Base-by-base conservation (phyloP, 2,888 invertebrate species). In the Caenorhabditis zanzibari region DNA sequence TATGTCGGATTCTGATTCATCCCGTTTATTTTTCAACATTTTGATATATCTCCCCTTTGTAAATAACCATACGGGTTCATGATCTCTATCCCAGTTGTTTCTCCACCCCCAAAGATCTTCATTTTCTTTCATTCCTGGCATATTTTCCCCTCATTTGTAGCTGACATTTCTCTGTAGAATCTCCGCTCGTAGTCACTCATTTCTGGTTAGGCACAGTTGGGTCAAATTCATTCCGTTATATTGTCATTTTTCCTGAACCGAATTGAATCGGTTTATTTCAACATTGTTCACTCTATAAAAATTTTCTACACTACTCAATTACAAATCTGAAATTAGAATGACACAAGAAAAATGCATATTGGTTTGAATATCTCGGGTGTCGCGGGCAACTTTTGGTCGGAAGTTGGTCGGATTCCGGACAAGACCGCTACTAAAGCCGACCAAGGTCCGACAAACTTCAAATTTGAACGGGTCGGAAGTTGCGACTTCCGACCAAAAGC, bases 1-100 rank as follows among this genome's bases (percentile, higher is more conserved):
- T 84, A 84, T 68, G 81, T 84, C 26, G 84, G 84, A 72, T 84
- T 84, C 58, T 84, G 52, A 84, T 44, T 10, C 24, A 7, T 35
- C 14, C 28, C 5, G 59, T 66, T 24, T 6, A 12, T 47, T 19
- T 19, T 5, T 47, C 1, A 47, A 19, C 4, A 47, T 47, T 14
- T 47, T 47, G 19, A 9, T 47, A 7, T 47, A 7, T 47, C 19
- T 2, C 14, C 14, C 47, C 47, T 38, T 9, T 59, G 35, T 58
- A 56, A 47, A 61, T 61, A 59, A 6, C 24, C 9, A 16, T 35
- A 52, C 76, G 76, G 69, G 59, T 68, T 28, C 52, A 26, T 26
- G 7, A 47, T 22, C 35, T 38, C 10, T 24, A 38, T 69, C 76
- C 69, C 69, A 68, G 69, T 76, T 76, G 52, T 76, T 76, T 66